A percentile compares a stretch with the other conserved stretches of the same genome.
These are phyloP conservation scores for Clarias fuscus DNA, from an alignment of 2,797 vertebrate species.

Conservation along the genomic window DNA sequence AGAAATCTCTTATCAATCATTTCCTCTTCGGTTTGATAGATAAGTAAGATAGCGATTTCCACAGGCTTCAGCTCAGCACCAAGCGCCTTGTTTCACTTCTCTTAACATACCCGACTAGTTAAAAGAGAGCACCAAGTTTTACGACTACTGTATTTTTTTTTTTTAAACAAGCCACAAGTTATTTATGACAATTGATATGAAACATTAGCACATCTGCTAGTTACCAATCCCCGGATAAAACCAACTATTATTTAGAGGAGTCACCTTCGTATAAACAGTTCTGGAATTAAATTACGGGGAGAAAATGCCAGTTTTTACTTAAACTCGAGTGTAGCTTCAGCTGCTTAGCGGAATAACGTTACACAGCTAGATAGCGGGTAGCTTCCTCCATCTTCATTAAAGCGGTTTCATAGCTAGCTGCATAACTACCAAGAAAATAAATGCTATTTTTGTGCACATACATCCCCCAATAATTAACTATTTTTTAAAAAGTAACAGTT, in stretches of 20 bases:
- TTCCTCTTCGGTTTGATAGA: neutral
- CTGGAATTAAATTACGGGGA: neutral
- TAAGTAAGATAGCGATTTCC: neutral
- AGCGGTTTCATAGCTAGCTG: neutral
- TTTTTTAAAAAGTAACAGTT: neutral
- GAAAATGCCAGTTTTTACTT: neutral
- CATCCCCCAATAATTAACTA: neutral
- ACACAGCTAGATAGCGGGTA: constrained; percentile 9
- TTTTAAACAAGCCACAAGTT: neutral
- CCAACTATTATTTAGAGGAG: neutral
- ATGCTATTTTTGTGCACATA: neutral
- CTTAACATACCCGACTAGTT: neutral
- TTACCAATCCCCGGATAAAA: neutral
- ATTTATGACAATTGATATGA: neutral
- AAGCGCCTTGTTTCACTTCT: neutral
- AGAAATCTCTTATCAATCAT: constrained; percentile 25
- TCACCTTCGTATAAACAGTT: too few relatives aligned
- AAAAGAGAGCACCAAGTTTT: neutral
- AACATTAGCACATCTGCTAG: neutral
- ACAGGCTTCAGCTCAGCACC: neutral
- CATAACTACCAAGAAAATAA: neutral
- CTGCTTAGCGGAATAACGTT: neutral
- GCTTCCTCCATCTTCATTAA: constrained; percentile 14
- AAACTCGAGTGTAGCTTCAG: neutral
- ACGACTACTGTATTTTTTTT: too few relatives aligned